Base-by-base conservation (phyloP, 2,797 vertebrate genomes). In the Sparus aurata region DNA sequence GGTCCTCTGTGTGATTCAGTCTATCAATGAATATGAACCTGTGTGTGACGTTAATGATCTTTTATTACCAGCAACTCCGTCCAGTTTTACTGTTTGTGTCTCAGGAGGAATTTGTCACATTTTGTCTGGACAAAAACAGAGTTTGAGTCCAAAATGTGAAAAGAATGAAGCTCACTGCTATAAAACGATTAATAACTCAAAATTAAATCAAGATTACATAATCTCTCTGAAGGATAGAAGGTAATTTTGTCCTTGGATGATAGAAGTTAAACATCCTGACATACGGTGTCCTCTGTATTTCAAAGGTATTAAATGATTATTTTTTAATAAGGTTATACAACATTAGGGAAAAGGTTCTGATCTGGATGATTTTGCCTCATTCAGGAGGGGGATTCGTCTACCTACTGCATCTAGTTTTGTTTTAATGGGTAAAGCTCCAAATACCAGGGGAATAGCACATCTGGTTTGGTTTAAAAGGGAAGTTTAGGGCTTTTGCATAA, bases 381-480 rank as follows among this genome's bases (percentile, higher is more conserved):
- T 13, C 34, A 63, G 67, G 52, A 69, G 12, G 23, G 70, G 77
- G 69, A 57, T 69, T 6, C 12, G 0, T 71, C 81, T 59, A 63
- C 59, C 69, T 80, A 61, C 77, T 83, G 69, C 77, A 69, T 80
- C 76, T 72, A 58, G 38, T 66, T 67, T 30, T n/a, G 30, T 78
- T 83, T 86, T 78, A 86, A 65, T 79, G 79, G 71, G 67, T 69
- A 34, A 79, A 73, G 79, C 83, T 88, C 50, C 77, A 86, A 81
- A 88, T 83, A 77, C 74, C 69, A 66, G 41, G 53, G 53, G 70
- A 38, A 82, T 45, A 58, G 52, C 71, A 93, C 93, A 94, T 94
- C 92, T 95, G 94, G 78, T 94, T 91, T 54, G 22, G 27, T 82
- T 95, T 95, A 90, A 86, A 83, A 68, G 55, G 73, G 73, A 86